Evolutionary conservation across 2,797 vertebrate genomes (phyloP), one percentile per base, ranked within the genome.

Genomic region (Benthosema pterotum): DNA sequence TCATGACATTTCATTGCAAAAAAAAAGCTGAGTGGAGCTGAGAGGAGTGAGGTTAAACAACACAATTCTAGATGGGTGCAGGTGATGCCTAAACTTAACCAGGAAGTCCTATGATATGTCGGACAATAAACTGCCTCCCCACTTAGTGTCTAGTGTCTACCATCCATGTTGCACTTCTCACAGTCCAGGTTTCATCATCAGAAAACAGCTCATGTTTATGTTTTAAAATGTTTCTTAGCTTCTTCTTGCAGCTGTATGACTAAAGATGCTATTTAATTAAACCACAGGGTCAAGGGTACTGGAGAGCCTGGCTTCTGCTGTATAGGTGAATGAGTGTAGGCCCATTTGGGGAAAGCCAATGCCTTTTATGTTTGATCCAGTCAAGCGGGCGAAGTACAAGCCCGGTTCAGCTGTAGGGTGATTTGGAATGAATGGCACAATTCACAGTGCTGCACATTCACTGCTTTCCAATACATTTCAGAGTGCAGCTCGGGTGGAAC

Each of bases 401-500:
- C 14, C 48, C 11, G 17, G 18, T 49, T 58, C 1, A 18, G 32
- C 32, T 49, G 3, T 3, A 15, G 25, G 0, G 54, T 1, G 54
- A 60, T 58, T 48, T 38, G 45, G 28, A 32, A 32, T 47, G 54
- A 51, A 50, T 50, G 48, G 8, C 11, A 50, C 48, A 18, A 55
- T 65, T 59, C 66, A 62, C 55, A 17, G 25, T 42, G 50, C 53
- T 25, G 22, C 65, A 57, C 22, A 42, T 13, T 38, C 42, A 58
- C 54, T 65, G 47, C 63, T 62, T 53, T 46, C 32, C 19, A 53
- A 68, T 50, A 38, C 3, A 18, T 25, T 16, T 72, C 63, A 46
- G 47, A 43, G 54, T n/a, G 61, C 54, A 13, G 61, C 54, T 67
- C 6, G 16, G 53, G 17, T 62, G 50, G 69, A 75, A 59, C 58